These are phyloP conservation scores for Gymnopithys bicolor DNA, from an alignment of 2,797 vertebrate species.

Conservation along the genomic window DNA sequence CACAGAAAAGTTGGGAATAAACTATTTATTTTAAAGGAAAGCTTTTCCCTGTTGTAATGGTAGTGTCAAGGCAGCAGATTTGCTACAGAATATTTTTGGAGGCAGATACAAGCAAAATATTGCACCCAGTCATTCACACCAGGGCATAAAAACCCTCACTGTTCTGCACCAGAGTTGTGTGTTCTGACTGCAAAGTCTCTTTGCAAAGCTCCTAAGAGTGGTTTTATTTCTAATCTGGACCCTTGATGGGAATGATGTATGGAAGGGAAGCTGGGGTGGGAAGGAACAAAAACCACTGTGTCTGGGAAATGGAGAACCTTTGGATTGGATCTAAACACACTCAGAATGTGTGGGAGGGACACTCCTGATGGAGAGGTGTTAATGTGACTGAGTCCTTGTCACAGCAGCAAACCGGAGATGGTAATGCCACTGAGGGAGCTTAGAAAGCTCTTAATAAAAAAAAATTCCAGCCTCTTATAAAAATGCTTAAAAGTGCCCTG, in stretches of 20 bases:
- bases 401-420: background rate
- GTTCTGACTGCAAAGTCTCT: conserved; percentile 57
- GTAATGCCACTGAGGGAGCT: background rate
- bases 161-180: conserved; percentile 58
- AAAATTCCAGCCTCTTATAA: background rate
- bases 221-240: background rate
- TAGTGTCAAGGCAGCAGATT: background rate
- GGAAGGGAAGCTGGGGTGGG: background rate
- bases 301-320: background rate
- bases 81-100: background rate
- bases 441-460: background rate
- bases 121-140: background rate
- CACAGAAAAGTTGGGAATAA: background rate
- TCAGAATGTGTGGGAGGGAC: background rate
- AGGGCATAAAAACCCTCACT: conserved; percentile 25
- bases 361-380: background rate
- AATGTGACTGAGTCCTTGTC: background rate
- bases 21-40: accelerated
- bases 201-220: conserved; percentile 30
- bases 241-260: background rate
- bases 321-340: background rate
- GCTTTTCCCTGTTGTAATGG: background rate
- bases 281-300: background rate
- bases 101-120: background rate
- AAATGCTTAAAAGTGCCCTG: background rate